Evolutionary conservation across 2,888 invertebrate genomes (phyloP), one percentile per base, ranked within the genome.

Genomic region (Tricholauxania praeusta): DNA sequence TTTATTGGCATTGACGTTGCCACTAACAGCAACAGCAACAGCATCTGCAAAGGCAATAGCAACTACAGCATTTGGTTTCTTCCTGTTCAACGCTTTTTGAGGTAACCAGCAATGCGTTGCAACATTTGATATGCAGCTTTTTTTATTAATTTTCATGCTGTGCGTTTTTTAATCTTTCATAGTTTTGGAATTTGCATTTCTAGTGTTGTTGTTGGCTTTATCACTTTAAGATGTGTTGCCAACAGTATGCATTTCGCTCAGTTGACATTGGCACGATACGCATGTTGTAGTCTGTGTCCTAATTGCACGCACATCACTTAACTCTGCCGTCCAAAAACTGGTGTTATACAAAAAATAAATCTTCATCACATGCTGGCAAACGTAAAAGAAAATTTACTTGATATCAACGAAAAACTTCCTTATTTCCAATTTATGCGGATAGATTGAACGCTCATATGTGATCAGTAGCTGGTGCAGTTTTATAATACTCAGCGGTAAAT

Each of bases 11-110:
- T 1, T 49, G 48, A 67, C 57, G 22, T 39, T 48, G 59, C 76
- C 62, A 28, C 28, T 28, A 65, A 57, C 64, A 74, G 70, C 59
- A 64, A 71, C 72, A 74, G 62, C 74, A 68, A 60, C 71, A 71
- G 49, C 48, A 75, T 68, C 57, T 73, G 63, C 66, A 71, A 39
- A 39, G 39, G 22, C 52, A 53, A 39, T 52, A 65, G 57, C 73
- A 74, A 28, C 66, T 63, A 55, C 72, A 75, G 49, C 72, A 39
- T 12, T 22, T 53, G 28, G 10, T 60, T 69, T 28, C 60, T 69
- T 49, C 51, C 57, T 19, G 55, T 19, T 67, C 47, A 12, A 48
- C 28, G 52, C 28, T 15, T 49, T 65, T 65, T 3, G 14, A 22
- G 28, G 14, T 17, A 57, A 10, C 19, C 5, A 19, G 12, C 19